These are phyloP conservation scores for Sinocyclocheilus rhinocerous DNA, from an alignment of 2,113 vertebrate genomes.

Conservation along the genomic window DNA sequence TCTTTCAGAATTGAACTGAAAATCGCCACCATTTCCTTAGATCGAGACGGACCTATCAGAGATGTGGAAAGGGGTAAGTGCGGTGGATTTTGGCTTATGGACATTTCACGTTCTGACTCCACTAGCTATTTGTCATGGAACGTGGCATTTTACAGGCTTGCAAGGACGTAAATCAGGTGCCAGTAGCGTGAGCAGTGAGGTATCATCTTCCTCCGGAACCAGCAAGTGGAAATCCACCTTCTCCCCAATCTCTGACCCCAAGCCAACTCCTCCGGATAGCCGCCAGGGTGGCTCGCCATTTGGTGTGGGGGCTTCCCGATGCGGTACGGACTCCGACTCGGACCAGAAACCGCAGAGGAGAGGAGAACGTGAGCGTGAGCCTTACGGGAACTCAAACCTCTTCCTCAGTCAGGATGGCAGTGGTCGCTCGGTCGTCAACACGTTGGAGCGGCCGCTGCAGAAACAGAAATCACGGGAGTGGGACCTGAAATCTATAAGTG, in stretches of 20 bases:
- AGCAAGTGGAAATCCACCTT: constrained; percentile 99
- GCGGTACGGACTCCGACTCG: constrained; percentile 72
- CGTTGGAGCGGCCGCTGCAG: constrained; percentile 65
- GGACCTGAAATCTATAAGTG: constrained; percentile 77
- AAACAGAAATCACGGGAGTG: constrained; percentile 73
- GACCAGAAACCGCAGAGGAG: constrained; percentile 76
- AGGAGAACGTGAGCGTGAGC: constrained; percentile 67
- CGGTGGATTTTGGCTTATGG: neutral
- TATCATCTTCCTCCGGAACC: constrained; percentile 74
- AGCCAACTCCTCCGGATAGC: constrained; percentile 77
- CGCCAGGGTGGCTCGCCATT: constrained; percentile 78
- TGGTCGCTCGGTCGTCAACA: constrained; percentile 37
- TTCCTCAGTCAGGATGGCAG: constrained; percentile 74
- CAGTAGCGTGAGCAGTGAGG: constrained; percentile 79
- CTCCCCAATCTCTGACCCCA: constrained; percentile 93
- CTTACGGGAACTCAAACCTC: constrained; percentile 70
- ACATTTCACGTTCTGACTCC: neutral
- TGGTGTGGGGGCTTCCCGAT: constrained; percentile 65
- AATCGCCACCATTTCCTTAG: constrained; percentile 93
- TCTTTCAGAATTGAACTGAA: constrained; percentile 90
- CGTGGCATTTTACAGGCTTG: constrained; percentile 29
- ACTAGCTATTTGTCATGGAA: neutral
- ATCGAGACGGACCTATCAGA: constrained; percentile 84
- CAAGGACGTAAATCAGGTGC: constrained; percentile 80
- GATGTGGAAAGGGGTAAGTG: constrained; percentile 82